Conservation (phyloP, 2,113 vertebrate species). For the Paracanthobrama guichenoti region DNA sequence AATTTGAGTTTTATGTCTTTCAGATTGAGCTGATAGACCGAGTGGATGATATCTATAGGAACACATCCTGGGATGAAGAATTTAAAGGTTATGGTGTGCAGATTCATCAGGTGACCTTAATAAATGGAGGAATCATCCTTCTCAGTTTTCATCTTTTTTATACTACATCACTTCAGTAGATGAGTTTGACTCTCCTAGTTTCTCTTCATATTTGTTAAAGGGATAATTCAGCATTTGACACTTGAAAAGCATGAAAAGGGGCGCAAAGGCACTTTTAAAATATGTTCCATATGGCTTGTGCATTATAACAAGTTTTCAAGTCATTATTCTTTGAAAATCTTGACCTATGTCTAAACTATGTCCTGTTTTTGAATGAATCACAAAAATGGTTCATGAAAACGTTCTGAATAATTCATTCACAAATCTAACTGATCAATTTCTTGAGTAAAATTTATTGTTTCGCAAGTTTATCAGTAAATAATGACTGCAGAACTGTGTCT, state of each 20-base stretch:
- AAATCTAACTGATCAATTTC: not conserved
- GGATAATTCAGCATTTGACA: not conserved
- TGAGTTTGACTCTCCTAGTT: not conserved
- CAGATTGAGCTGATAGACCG: constrained; percentile 98
- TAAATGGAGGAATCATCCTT: not conserved
- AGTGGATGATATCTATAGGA: constrained; percentile 97
- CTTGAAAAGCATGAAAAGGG: too few species aligned
- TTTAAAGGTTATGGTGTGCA: constrained; percentile 95
- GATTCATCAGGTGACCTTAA: constrained; percentile 88
- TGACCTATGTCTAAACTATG: not conserved
- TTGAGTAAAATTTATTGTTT: not conserved
- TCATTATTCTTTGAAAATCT: not conserved
- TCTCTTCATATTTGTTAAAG: not conserved
- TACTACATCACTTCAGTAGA: not conserved
- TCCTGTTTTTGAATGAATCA: not conserved
- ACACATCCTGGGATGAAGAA: constrained; percentile 91
- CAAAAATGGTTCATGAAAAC: not conserved
- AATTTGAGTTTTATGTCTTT: constrained; percentile 24
- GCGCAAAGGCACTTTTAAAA: not conserved
- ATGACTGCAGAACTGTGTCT: not conserved
- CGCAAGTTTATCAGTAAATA: not conserved
- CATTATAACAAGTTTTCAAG: not conserved
- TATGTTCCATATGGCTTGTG: not conserved
- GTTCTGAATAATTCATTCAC: not conserved
- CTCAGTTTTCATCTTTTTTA: not conserved